Conservation (phyloP, 1,140 invertebrate species). For the Drosophila pseudoananassae region DNA sequence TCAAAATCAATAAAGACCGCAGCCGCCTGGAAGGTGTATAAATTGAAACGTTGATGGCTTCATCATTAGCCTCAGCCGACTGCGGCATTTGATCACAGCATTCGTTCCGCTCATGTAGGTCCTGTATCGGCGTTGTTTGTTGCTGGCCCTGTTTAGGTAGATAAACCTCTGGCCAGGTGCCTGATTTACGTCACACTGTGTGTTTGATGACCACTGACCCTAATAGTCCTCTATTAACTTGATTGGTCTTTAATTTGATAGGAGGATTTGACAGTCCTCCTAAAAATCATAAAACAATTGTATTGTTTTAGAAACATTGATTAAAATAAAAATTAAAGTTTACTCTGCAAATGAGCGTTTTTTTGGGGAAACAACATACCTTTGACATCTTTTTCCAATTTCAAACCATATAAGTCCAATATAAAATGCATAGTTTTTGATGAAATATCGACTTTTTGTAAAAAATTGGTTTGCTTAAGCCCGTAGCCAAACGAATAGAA, state of each 20-base stretch:
- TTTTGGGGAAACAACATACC: not conserved
- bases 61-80: conserved; percentile 46
- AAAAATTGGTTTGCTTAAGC: not conserved
- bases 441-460: not conserved
- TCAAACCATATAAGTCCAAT: not conserved
- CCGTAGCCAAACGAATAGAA: not conserved
- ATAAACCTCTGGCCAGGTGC: conserved; percentile 32
- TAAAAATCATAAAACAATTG: no score
- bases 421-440: not conserved
- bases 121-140: conserved; percentile 20
- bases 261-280: no score
- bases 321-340: no score
- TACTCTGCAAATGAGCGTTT: not conserved
- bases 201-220: conserved; percentile 30
- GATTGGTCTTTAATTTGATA: conserved; percentile 18
- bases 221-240: not conserved
- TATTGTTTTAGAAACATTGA: no score
- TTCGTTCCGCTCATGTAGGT: conserved; percentile 74
- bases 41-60: conserved; percentile 77
- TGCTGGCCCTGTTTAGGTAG: conserved; percentile 14
- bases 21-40: conserved; percentile 48
- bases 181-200: conserved; percentile 53
- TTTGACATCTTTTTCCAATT: not conserved
- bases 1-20: conserved; percentile 71
- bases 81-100: conserved; percentile 70